Conservation (phyloP, 2,113 vertebrate species). For the Oreotrochilus melanogaster region DNA sequence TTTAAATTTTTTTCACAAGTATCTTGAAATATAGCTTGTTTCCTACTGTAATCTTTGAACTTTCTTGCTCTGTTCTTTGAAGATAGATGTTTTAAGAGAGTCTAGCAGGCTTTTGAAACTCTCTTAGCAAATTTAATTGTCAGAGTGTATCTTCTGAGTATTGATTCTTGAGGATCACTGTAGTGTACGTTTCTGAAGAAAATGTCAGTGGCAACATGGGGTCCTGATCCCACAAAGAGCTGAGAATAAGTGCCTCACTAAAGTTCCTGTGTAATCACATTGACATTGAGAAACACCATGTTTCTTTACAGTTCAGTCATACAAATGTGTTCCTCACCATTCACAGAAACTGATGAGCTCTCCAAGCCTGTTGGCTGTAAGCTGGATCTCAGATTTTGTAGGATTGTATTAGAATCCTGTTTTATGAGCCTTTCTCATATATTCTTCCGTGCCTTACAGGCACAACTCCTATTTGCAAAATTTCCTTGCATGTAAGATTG, state of each 20-base stretch:
- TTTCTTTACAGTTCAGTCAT: neutral
- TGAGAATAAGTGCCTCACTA: neutral
- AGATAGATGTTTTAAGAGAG: neutral
- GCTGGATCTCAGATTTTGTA: neutral
- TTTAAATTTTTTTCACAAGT: neutral
- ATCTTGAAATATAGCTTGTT: neutral
- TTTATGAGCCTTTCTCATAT: neutral
- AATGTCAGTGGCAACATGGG: neutral
- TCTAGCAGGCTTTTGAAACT: neutral
- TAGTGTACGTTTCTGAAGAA: neutral
- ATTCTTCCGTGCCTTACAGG: neutral
- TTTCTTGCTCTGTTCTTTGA: neutral
- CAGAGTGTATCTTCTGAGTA: neutral
- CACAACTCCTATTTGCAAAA: neutral
- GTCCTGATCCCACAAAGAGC: neutral
- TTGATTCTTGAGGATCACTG: neutral
- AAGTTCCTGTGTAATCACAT: neutral
- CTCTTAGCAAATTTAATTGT: neutral
- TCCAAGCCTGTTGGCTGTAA: neutral
- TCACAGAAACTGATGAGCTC: neutral
- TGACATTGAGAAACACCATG: neutral
- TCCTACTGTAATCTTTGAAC: neutral
- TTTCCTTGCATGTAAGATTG: neutral
- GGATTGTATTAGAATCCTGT: neutral
- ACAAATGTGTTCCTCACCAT: accelerated